These are phyloP conservation scores for Platichthys stellatus DNA, from an alignment of 2,113 vertebrate genomes.

Conservation along the genomic window DNA sequence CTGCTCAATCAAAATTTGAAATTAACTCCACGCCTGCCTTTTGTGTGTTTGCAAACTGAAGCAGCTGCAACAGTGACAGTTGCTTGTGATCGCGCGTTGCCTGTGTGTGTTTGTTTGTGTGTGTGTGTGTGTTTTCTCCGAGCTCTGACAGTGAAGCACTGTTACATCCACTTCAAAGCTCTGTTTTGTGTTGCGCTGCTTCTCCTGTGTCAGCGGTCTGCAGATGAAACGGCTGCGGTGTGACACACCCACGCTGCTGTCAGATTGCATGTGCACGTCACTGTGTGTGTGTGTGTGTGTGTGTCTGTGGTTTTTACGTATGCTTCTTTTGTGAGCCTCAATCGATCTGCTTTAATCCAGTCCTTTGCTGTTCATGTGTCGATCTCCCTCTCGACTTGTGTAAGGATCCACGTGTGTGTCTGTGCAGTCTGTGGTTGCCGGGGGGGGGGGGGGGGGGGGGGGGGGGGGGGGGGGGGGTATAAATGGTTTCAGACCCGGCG, in stretches of 20 bases:
- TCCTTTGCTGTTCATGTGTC: background rate
- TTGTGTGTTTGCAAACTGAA: background rate
- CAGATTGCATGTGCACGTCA: background rate
- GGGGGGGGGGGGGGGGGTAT: background rate
- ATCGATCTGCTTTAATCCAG: background rate
- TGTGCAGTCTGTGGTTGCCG: background rate
- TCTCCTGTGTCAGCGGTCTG: conserved; percentile 30
- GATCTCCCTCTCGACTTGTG: background rate
- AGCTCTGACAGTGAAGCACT: conserved; percentile 20
- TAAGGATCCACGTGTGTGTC: background rate
- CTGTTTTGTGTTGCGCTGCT: background rate
- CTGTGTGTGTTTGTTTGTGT: background rate
- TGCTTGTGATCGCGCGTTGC: background rate
- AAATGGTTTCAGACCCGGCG: conserved; percentile 4
- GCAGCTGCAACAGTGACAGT: background rate
- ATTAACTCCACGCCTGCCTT: conserved; percentile 18
- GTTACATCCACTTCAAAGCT: conserved; percentile 22
- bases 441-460: background rate
- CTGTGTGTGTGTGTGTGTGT: background rate
- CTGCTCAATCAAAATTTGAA: conserved; percentile 1
- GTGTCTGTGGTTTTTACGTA: background rate
- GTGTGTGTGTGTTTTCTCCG: background rate
- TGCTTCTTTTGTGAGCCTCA: background rate
- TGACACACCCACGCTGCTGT: background rate
- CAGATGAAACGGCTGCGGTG: conserved; percentile 5